Conservation (phyloP, 2,113 vertebrate genomes). For the Furnarius figulus region DNA sequence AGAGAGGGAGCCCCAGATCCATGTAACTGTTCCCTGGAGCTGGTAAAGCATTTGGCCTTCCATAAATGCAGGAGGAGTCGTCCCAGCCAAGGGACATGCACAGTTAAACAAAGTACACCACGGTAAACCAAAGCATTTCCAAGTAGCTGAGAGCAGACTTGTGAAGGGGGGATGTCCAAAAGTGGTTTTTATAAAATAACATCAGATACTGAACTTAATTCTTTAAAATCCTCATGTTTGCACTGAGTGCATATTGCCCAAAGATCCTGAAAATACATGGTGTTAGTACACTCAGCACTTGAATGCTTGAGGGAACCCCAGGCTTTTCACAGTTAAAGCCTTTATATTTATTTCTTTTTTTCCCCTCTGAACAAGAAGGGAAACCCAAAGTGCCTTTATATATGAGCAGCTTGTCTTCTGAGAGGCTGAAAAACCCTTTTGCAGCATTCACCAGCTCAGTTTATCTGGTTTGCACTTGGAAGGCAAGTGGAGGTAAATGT, state of each 20-base stretch:
- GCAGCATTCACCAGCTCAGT: neutral
- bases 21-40: neutral
- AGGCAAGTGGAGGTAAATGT: slow-evolving; percentile 3
- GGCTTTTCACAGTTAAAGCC: neutral
- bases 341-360: neutral
- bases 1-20: slow-evolving; percentile 29
- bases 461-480: neutral
- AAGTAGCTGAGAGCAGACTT: neutral
- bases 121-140: neutral
- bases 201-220: neutral
- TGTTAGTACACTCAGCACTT: neutral
- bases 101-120: neutral
- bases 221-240: neutral
- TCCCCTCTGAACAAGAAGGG: neutral
- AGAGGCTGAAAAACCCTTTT: neutral
- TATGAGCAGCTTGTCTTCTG: neutral
- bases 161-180: neutral
- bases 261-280: neutral
- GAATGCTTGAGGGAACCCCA: neutral
- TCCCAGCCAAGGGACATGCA: neutral
- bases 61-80: neutral
- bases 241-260: neutral
- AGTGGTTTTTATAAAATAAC: neutral
- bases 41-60: neutral
- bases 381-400: neutral